Evolutionary conservation across 2,888 invertebrate genomes (phyloP).

Genomic region (Cephus sareptanus): DNA sequence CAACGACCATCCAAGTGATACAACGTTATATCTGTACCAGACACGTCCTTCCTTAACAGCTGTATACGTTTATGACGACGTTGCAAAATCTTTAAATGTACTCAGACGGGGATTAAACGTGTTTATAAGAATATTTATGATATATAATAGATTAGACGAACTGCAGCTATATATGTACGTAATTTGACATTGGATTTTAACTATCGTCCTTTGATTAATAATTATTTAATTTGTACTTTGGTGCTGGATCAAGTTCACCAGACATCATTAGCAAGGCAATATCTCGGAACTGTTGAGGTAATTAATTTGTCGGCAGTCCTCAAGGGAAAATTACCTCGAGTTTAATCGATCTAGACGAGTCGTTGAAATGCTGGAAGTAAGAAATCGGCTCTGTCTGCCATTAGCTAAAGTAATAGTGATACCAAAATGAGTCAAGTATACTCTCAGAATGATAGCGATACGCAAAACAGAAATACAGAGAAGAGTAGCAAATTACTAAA

Average conservation of each 20-base stretch:
- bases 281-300: not conserved
- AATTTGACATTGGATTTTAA: not conserved
- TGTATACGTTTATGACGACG: not conserved
- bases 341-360: not conserved
- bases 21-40: not conserved
- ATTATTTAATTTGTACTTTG: not conserved
- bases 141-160: not conserved
- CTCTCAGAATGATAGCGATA: not conserved
- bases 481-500: not conserved
- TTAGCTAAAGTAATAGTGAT: not conserved
- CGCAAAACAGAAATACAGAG: not conserved
- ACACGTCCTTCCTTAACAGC: not conserved
- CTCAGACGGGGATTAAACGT: too few relatives aligned
- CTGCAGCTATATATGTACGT: not conserved
- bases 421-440: not conserved
- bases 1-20: not conserved
- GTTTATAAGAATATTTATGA: not conserved
- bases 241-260: not conserved
- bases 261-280: too few relatives aligned
- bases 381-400: not conserved
- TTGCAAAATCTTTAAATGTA: not conserved
- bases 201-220: not conserved
- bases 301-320: not conserved
- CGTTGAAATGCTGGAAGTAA: not conserved
- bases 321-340: not conserved